Evolutionary conservation across 2,888 invertebrate species (phyloP).

Genomic region (Agrochola lychnidis): DNA sequence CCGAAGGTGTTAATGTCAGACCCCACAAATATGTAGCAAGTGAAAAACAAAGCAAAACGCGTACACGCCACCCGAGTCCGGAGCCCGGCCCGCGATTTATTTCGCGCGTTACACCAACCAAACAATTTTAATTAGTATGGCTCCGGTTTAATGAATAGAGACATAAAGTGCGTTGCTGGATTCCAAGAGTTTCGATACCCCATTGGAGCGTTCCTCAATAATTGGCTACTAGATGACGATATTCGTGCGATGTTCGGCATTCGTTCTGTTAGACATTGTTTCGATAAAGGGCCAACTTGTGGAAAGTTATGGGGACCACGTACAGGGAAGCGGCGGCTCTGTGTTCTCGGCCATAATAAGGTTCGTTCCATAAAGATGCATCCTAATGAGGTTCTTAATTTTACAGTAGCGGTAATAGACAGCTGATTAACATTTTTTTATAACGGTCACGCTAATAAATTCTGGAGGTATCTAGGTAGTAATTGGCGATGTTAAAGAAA

Average conservation of each 20-base stretch:
- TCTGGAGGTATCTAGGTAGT: background rate
- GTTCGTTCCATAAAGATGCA: slow-evolving; percentile 40
- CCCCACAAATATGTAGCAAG: slow-evolving; percentile 82
- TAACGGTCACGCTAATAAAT: slow-evolving; percentile 6
- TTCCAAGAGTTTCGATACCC: slow-evolving; percentile 74
- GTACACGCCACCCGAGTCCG: slow-evolving; percentile 71
- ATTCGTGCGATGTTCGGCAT: slow-evolving; percentile 77
- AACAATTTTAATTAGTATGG: slow-evolving; percentile 86
- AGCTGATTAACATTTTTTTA: slow-evolving; percentile 53
- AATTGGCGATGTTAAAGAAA: background rate
- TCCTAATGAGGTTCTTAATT: slow-evolving; percentile 64
- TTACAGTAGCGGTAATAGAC: slow-evolving; percentile 46
- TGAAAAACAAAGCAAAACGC: slow-evolving; percentile 76
- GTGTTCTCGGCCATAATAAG: slow-evolving; percentile 47
- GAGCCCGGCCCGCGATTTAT: slow-evolving; percentile 77
- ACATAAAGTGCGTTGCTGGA: slow-evolving; percentile 78
- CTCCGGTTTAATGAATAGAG: slow-evolving; percentile 83
- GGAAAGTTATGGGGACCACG: slow-evolving; percentile 63
- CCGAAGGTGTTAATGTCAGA: slow-evolving; percentile 80
- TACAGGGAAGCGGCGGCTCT: slow-evolving; percentile 59
- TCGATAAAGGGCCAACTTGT: slow-evolving; percentile 56
- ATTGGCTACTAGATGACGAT: slow-evolving; percentile 84
- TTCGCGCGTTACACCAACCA: slow-evolving; percentile 75
- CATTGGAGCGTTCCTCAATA: slow-evolving; percentile 80
- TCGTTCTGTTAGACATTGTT: slow-evolving; percentile 72